These are phyloP conservation scores for Electrona antarctica DNA, from an alignment of 2,113 vertebrate genomes.

Conservation along the genomic window DNA sequence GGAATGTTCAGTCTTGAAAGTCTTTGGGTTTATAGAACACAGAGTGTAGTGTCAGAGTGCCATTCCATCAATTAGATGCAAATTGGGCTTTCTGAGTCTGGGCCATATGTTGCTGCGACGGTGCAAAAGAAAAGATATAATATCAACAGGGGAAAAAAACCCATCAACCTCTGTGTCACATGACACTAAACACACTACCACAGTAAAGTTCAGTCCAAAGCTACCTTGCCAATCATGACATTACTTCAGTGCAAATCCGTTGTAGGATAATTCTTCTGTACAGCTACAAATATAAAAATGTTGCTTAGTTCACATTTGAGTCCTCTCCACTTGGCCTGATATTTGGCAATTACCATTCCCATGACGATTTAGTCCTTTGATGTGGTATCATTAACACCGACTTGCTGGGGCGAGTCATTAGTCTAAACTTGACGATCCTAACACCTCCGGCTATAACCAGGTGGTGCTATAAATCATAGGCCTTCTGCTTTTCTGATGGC, in stretches of 20 bases:
- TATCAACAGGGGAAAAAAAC: too few relatives aligned
- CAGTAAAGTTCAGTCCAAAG: constrained; percentile 17
- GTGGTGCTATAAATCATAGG: not conserved
- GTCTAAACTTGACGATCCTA: constrained; percentile 9
- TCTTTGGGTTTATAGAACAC: constrained; percentile 18
- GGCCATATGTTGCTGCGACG: too few relatives aligned
- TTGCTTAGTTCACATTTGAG: constrained; percentile 53
- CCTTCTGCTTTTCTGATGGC: constrained; percentile 4
- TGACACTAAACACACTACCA: not conserved
- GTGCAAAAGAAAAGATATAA: too few relatives aligned
- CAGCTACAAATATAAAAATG: constrained; percentile 3
- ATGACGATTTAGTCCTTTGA: constrained; percentile 11
- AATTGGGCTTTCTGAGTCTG: not conserved
- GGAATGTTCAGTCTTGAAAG: constrained; percentile 3
- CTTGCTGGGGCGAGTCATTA: constrained; percentile 6
- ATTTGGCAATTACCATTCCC: constrained; percentile 2
- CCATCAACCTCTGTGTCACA: too few relatives aligned
- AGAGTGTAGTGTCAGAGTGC: not conserved
- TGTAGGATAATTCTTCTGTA: not conserved
- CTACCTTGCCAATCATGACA: constrained; percentile 20
- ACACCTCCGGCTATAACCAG: not conserved
- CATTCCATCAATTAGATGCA: constrained; percentile 13
- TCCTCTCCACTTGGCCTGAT: constrained; percentile 14
- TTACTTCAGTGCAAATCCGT: constrained; percentile 63
- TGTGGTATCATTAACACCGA: constrained; percentile 15